phyloP scores from a whole-genome alignment of 2,797 vertebrate genomes.

The Hyperoplus lanceolatus region DNA sequence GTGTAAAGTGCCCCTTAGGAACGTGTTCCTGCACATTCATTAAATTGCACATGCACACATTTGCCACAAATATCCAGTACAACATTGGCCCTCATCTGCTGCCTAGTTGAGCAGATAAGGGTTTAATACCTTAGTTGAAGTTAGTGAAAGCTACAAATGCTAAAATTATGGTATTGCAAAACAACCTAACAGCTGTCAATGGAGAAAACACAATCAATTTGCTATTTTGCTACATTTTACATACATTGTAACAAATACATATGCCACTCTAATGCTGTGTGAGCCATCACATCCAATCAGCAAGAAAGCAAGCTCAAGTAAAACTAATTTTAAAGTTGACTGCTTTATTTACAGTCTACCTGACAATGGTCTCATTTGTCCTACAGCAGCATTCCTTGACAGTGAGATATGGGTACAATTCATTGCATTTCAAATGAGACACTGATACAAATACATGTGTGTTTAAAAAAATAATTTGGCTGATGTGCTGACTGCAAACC shows the following conservation, averaged over 20 bases:
- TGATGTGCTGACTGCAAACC: not conserved
- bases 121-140: not conserved
- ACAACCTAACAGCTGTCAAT: not conserved
- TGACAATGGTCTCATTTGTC: conserved; percentile 6
- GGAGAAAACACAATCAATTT: not conserved
- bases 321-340: not conserved
- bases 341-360: conserved; percentile 12
- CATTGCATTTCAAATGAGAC: conserved; percentile 30
- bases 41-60: conserved; percentile 16
- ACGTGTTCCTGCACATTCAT: conserved; percentile 36
- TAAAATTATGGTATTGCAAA: not conserved
- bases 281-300: not conserved
- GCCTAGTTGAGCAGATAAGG: not conserved
- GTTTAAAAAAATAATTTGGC: conserved; percentile 17
- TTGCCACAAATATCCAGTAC: not conserved
- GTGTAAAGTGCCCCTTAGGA: not conserved
- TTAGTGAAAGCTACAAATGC: not conserved
- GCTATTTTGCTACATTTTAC: not conserved
- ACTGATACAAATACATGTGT: not conserved
- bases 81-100: not conserved
- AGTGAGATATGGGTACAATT: conserved; percentile 27
- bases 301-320: not conserved
- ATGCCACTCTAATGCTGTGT: not conserved
- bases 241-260: not conserved
- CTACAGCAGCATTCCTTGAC: conserved; percentile 23